Base-by-base conservation (phyloP, 2,113 vertebrate genomes). In the Alethe castanea region DNA sequence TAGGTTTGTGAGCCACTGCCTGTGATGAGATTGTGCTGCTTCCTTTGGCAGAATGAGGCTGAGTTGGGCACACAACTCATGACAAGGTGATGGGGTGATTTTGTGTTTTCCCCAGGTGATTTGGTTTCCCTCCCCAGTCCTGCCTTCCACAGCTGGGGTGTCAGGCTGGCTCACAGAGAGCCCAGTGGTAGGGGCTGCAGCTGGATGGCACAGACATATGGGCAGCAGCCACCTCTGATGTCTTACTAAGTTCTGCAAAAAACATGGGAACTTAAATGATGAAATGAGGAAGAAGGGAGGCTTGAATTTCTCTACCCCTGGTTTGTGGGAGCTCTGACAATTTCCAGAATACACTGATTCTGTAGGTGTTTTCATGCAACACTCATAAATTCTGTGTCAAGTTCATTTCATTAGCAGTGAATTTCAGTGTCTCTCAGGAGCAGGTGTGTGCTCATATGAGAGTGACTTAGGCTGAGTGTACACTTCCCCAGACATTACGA, bases 251-350 rank as follows among this genome's bases (percentile, higher is more conserved):
- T 90, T 93, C 92, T 90, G 67, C 88, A 80, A 31, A 77, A 73
- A 47, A 23, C 38, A 35, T 19, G 22, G 90, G 88, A 94, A 90
- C 79, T 80, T 50, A 35, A 76, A 47, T 71, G 73, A 40, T 82
- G 70, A 94, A 95, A 93, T 81, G 72, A 92, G 94, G 92, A 96
- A 83, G 90, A 90, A 44, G 38, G 14, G 71, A 86, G 26, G 12
- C 50, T 73, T 88, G 45, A 80, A 80, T 86, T 94, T 93, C 67
- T 83, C 56, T 70, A 26, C 35, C 44, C 56, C 38, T 90, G 71
- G 71, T 81, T 83, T 81, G 86, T 62, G 60, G 80, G 82, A 57
- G 47, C 71, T 59, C 47, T 77, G 60, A 70, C 94, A 83, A 24
- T 92, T 90, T 62, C 86, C 92, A 69, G 69, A 80, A 62, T 40